These are phyloP conservation scores for Schlechtendalia chinensis DNA, from an alignment of 1,140 invertebrate genomes.

Conservation along the genomic window DNA sequence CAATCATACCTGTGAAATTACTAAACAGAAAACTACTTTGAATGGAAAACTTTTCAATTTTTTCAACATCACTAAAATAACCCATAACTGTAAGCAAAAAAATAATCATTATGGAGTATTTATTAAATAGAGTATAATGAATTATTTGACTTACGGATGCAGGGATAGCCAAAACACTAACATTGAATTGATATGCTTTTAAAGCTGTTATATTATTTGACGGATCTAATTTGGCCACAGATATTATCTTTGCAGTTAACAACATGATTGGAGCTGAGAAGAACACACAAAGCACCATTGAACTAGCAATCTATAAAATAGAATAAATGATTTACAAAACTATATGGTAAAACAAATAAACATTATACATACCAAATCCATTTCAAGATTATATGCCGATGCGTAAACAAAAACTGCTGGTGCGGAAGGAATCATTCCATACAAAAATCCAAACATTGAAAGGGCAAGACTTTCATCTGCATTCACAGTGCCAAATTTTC, in stretches of 20 bases:
- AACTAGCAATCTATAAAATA: constrained; percentile 73
- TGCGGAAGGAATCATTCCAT: constrained; percentile 92
- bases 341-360: neutral
- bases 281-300: constrained; percentile 91
- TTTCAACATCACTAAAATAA: constrained; percentile 73
- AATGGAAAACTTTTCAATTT: constrained; percentile 79
- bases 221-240: constrained; percentile 67
- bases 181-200: constrained; percentile 77
- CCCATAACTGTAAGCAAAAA: constrained; percentile 69
- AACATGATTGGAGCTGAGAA: constrained; percentile 93
- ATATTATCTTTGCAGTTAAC: constrained; percentile 89
- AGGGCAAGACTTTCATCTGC: constrained; percentile 72
- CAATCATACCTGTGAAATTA: constrained; percentile 71
- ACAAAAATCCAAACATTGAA: constrained; percentile 91
- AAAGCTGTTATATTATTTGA: constrained; percentile 71
- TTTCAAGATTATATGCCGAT: constrained; percentile 78
- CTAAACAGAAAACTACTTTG: constrained; percentile 73
- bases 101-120: neutral
- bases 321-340: constrained; percentile 28
- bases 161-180: constrained; percentile 73
- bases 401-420: constrained; percentile 94
- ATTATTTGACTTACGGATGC: constrained; percentile 62
- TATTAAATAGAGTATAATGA: neutral
- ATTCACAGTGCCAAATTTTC: constrained; percentile 20
- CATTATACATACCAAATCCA: constrained; percentile 72